Percentiles rank a stretch among this genome's conserved stretches.
Conservation (phyloP, 1,140 invertebrate species). For the Drosophila hydei region DNA sequence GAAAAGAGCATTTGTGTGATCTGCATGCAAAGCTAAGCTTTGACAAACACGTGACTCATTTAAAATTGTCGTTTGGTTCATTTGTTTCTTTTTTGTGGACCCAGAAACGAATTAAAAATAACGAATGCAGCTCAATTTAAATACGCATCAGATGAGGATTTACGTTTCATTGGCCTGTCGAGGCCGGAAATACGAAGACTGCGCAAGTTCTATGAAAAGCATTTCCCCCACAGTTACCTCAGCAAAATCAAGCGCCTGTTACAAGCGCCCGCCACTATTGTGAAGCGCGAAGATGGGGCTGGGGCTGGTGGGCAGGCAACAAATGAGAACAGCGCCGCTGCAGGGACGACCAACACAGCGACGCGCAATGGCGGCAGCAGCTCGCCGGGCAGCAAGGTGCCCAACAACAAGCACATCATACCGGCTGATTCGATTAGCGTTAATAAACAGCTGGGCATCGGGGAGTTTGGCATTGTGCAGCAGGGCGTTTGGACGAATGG, state of each 20-base stretch:
- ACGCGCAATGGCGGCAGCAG: constrained; percentile 50
- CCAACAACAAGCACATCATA: constrained; percentile 96
- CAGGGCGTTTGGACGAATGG: constrained; percentile 99
- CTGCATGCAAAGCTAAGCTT: constrained; percentile 9
- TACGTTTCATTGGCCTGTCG: constrained; percentile 96
- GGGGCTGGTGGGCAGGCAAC: constrained; percentile 79
- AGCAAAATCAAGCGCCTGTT: constrained; percentile 94
- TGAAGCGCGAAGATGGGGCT: constrained; percentile 86
- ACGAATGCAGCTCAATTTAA: constrained; percentile 97
- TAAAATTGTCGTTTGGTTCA: constrained; percentile 6
- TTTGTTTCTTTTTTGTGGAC: constrained; percentile 39
- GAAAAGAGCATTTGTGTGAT: constrained; percentile 6
- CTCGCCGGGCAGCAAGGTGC: constrained; percentile 86
- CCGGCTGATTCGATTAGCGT: constrained; percentile 96
- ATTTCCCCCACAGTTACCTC: constrained; percentile 96
- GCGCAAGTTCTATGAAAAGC: constrained; percentile 96
- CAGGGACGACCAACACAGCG: constrained; percentile 52
- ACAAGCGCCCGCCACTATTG: constrained; percentile 84
- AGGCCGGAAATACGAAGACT: constrained; percentile 97
- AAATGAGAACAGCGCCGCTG: constrained; percentile 69
- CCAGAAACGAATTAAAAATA: constrained; percentile 90
- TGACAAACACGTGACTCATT: constrained; percentile 1
- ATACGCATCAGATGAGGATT: constrained; percentile 96
- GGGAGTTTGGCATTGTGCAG: constrained; percentile 98
- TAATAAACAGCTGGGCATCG: constrained; percentile 96